These are phyloP conservation scores for Calameuta idolon DNA, from an alignment of 2,888 invertebrate genomes.

Conservation along the genomic window DNA sequence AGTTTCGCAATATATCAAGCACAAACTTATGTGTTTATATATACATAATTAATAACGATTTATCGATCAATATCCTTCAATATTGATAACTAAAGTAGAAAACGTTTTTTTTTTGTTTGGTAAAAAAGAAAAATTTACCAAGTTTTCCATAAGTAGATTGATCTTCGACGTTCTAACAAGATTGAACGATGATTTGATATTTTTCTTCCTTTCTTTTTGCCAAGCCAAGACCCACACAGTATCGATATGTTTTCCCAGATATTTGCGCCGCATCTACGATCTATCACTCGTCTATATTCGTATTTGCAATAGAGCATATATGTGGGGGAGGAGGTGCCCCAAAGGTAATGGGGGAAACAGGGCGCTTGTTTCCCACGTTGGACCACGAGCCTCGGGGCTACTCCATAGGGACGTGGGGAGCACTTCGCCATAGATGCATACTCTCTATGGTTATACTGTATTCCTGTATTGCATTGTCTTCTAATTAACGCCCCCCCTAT, in stretches of 20 bases:
- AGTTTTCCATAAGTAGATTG: background rate
- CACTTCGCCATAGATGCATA: slow-evolving; percentile 24
- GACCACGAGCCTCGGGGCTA: slow-evolving; percentile 47
- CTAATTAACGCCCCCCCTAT: slow-evolving; percentile 53
- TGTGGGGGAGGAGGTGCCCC: slow-evolving; percentile 42
- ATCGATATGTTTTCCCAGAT: background rate
- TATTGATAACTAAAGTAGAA: background rate
- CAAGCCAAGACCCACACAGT: background rate
- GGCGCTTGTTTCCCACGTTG: slow-evolving; percentile 56
- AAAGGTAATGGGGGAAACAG: slow-evolving; percentile 51
- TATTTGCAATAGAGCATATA: background rate
- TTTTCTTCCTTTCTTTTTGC: background rate
- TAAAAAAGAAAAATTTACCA: background rate
- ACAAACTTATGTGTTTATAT: slow-evolving; percentile 9
- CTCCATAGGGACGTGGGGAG: slow-evolving; percentile 44
- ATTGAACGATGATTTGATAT: background rate
- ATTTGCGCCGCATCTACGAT: background rate
- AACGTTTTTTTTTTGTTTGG: background rate
- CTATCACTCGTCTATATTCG: background rate
- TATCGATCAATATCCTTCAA: background rate
- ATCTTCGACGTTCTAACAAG: background rate
- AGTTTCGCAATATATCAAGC: background rate
- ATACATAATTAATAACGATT: slow-evolving; percentile 12
- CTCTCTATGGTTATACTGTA: slow-evolving; percentile 30
- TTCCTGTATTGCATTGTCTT: slow-evolving; percentile 54